Percentiles rank a stretch among this genome's conserved stretches.
Evolutionary conservation across 2,113 vertebrate species (phyloP).

Genomic region (Chascanopsetta lugubris): DNA sequence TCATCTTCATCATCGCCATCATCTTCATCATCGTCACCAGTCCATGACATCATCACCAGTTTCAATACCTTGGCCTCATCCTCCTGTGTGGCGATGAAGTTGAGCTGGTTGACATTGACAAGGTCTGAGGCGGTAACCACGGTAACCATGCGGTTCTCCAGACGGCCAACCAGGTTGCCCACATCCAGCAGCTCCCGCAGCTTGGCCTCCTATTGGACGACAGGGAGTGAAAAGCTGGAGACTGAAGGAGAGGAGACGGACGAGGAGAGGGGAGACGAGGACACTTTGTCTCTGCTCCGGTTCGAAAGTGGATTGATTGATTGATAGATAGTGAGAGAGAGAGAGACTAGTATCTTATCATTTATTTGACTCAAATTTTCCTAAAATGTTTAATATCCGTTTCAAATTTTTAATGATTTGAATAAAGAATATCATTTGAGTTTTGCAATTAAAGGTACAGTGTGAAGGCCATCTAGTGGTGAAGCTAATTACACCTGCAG

Average conservation of each 20-base stretch:
- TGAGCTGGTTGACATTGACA: conserved; percentile 95
- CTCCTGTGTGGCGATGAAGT: conserved; percentile 95
- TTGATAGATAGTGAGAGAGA: too few relatives aligned
- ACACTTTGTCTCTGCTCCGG: too few relatives aligned
- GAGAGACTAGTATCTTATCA: too few relatives aligned
- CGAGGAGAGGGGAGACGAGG: neutral
- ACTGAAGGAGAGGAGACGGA: neutral
- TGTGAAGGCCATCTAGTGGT: too few relatives aligned
- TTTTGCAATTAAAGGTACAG: too few relatives aligned
- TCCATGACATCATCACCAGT: neutral
- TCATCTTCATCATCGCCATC: neutral
- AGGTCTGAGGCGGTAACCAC: conserved; percentile 94
- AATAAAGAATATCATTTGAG: too few relatives aligned
- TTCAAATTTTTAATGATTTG: too few relatives aligned
- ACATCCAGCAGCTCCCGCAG: conserved; percentile 93
- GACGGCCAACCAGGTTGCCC: conserved; percentile 89
- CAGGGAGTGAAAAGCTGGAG: conserved; percentile 2
- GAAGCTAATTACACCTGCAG: too few relatives aligned
- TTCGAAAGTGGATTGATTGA: too few relatives aligned
- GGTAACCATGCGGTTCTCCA: conserved; percentile 95
- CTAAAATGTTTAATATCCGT: too few relatives aligned
- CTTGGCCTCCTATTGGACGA: conserved; percentile 89
- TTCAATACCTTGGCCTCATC: conserved; percentile 92
- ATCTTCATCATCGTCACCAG: neutral
- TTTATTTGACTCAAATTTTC: too few relatives aligned